Percentiles rank a stretch among this genome's conserved stretches.
phyloP scores from a whole-genome alignment of 1,140 invertebrate species.

The Meloidogyne hapla region DNA sequence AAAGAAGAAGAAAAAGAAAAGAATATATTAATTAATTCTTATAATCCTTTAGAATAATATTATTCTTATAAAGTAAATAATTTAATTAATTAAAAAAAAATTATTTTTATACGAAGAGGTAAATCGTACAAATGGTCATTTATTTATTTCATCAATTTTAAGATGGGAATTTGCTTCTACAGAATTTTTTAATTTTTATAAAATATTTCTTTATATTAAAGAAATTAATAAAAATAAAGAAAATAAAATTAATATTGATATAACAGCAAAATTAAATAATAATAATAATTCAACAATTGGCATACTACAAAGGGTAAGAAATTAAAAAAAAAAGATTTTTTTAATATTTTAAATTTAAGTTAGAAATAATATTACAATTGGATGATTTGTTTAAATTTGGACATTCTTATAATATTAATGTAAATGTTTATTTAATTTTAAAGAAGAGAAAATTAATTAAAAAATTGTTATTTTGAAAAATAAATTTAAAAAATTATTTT shows the following conservation, averaged over 20 bases:
- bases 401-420: background rate
- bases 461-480: too few relatives aligned
- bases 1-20: background rate
- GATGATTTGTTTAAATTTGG: background rate
- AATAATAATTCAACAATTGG: background rate
- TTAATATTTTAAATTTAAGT: background rate
- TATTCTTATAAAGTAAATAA: conserved; percentile 6
- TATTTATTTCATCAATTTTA: conserved; percentile 11
- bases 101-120: background rate
- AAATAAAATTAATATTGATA: background rate
- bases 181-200: background rate
- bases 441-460: too few relatives aligned
- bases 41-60: conserved; percentile 4
- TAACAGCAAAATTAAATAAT: background rate
- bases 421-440: background rate
- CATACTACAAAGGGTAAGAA: background rate
- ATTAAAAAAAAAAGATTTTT: too few relatives aligned
- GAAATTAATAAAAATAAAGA: background rate
- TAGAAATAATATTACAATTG: background rate
- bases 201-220: background rate
- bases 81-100: background rate
- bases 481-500: too few relatives aligned
- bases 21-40: background rate
- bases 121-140: conserved; percentile 10
- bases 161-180: background rate